These are phyloP conservation scores for Axis porcinus DNA, from an alignment of 2,113 vertebrate species.

Conservation along the genomic window DNA sequence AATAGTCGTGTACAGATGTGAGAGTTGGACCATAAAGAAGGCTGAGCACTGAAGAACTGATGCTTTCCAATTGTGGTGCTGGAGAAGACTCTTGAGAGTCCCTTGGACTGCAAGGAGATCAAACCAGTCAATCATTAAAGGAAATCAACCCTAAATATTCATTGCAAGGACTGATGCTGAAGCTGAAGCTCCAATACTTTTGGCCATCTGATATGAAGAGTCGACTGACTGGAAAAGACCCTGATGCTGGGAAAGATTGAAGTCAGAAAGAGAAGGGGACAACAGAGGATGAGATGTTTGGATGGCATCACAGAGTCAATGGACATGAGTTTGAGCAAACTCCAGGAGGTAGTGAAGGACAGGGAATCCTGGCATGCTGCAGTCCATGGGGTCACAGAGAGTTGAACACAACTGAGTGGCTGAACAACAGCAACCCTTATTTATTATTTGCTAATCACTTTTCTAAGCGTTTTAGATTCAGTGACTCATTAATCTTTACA, in stretches of 20 bases:
- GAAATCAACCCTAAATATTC: background rate
- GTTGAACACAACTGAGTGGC: background rate
- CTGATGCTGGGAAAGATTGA: background rate
- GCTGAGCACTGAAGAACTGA: background rate
- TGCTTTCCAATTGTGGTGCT: background rate
- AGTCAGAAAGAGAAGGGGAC: background rate
- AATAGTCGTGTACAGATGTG: background rate
- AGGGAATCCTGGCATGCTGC: background rate
- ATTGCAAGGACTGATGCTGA: background rate
- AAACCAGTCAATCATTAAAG: background rate
- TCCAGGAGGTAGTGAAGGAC: background rate
- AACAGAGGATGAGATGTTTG: background rate
- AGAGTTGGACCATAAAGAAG: background rate
- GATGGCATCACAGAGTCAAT: background rate
- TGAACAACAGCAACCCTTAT: background rate
- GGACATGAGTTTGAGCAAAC: background rate
- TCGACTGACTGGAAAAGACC: background rate
- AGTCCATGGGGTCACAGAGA: background rate
- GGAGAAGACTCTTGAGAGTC: background rate
- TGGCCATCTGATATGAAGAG: background rate
- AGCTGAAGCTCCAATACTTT: background rate
- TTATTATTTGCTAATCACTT: background rate
- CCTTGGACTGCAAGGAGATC: background rate
- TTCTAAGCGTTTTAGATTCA: background rate
- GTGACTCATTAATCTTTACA: background rate